Conservation (phyloP, 2,888 invertebrate species). For the Ormyrus thymus region DNA sequence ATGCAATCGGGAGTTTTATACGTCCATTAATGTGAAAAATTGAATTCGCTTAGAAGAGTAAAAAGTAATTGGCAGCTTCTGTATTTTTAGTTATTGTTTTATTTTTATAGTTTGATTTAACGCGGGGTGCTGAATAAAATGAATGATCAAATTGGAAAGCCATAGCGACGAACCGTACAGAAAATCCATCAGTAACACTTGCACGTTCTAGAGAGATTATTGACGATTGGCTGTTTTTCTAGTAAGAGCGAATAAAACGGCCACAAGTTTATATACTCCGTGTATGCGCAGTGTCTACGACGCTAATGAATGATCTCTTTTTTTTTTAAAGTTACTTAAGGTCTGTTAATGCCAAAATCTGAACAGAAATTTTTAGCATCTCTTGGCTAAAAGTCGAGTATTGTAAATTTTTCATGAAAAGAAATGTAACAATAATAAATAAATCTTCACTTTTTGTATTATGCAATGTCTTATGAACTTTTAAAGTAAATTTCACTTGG, state of each 20-base stretch:
- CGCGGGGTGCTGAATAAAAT: slow-evolving; percentile 55
- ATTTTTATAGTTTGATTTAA: slow-evolving; percentile 55
- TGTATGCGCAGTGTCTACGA: slow-evolving; percentile 52
- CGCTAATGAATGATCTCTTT: slow-evolving; percentile 60
- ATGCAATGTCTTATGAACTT: slow-evolving; percentile 55
- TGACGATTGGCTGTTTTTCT: slow-evolving; percentile 34
- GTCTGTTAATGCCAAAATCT: slow-evolving; percentile 60
- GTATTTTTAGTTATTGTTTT: slow-evolving; percentile 56
- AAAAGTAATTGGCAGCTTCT: slow-evolving; percentile 71
- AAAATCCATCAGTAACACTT: slow-evolving; percentile 47
- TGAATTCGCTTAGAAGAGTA: slow-evolving; percentile 60
- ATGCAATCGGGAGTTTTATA: slow-evolving; percentile 66
- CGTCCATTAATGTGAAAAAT: slow-evolving; percentile 63
- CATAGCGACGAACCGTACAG: slow-evolving; percentile 44
- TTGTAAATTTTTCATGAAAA: slow-evolving; percentile 56
- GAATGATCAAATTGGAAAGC: slow-evolving; percentile 51
- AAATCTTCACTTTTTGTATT: slow-evolving; percentile 54
- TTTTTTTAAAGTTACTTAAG: slow-evolving; percentile 62
- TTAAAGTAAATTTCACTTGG: slow-evolving; percentile 60
- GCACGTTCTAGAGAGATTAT: slow-evolving; percentile 53
- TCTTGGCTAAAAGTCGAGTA: slow-evolving; percentile 57
- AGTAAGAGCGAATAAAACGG: slow-evolving; percentile 33
- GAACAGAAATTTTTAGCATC: slow-evolving; percentile 60
- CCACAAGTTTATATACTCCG: slow-evolving; percentile 49
- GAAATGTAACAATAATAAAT: slow-evolving; percentile 56